Evolutionary conservation across 2,797 vertebrate genomes (phyloP).

Genomic region (Pogoniulus pusillus): DNA sequence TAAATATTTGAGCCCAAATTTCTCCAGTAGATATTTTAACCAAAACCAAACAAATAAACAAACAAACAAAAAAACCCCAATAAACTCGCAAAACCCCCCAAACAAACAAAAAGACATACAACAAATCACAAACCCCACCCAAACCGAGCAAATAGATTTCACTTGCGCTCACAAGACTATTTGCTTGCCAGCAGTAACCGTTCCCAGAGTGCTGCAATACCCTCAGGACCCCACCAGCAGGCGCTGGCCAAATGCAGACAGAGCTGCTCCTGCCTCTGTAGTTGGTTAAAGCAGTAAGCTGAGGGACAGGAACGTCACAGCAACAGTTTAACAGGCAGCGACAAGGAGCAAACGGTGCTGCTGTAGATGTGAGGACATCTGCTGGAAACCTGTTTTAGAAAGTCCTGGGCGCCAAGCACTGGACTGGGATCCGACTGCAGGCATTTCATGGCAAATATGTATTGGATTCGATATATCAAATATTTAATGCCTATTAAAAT

Average conservation of each 20-base stretch:
- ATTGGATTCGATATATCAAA: too few species aligned
- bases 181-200: background rate
- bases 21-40: background rate
- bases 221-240: background rate
- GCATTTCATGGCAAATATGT: background rate
- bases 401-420: background rate
- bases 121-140: background rate
- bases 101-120: rapidly evolving
- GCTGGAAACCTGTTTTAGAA: background rate
- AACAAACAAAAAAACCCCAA: too few species aligned
- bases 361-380: rapidly evolving
- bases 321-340: too few species aligned
- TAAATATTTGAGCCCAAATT: background rate
- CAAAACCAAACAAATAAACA: too few species aligned
- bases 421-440: rapidly evolving
- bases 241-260: background rate
- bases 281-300: rapidly evolving
- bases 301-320: background rate
- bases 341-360: rapidly evolving
- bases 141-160: too few species aligned
- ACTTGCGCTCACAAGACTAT: rapidly evolving
- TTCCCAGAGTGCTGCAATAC: rapidly evolving
- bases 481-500: background rate
- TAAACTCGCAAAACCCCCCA: too few species aligned
- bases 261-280: rapidly evolving